These are phyloP conservation scores for Phodopus roborovskii DNA, from an alignment of 2,113 vertebrate genomes.

Conservation along the genomic window DNA sequence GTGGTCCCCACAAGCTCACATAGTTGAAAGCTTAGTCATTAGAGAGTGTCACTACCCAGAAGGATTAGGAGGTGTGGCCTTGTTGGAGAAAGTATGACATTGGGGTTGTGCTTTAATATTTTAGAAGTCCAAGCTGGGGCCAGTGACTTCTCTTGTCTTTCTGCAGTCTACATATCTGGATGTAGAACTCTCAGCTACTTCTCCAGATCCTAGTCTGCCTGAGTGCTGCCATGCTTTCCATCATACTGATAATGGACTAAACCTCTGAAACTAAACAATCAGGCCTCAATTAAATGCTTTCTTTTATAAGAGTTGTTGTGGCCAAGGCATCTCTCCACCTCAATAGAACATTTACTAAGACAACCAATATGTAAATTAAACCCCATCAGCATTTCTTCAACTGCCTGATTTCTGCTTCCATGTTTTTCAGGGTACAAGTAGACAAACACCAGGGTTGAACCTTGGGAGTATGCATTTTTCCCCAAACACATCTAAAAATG, in stretches of 20 bases:
- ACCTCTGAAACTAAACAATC: not conserved
- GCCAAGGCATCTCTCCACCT: not conserved
- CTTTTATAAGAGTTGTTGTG: not conserved
- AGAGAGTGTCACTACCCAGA: not conserved
- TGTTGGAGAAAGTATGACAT: not conserved
- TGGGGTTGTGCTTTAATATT: not conserved
- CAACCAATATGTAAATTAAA: not conserved
- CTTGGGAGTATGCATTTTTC: not conserved
- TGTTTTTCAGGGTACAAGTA: not conserved
- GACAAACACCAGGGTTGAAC: not conserved
- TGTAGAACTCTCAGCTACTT: not conserved
- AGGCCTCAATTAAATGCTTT: not conserved
- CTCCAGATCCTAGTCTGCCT: not conserved
- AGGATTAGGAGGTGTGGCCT: not conserved
- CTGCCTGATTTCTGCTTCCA: not conserved
- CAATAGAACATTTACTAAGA: not conserved
- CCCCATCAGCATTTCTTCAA: not conserved
- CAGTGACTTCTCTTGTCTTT: not conserved
- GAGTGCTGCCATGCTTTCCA: not conserved
- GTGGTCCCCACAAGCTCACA: fast-evolving
- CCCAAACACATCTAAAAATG: not conserved
- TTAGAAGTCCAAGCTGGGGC: not conserved
- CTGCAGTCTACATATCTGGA: not conserved
- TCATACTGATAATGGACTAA: not conserved
- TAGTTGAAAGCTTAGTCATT: not conserved